Percentiles rank a stretch among this genome's conserved stretches.
Evolutionary conservation across 2,113 vertebrate genomes (phyloP).

Genomic region (Gila orcuttii): DNA sequence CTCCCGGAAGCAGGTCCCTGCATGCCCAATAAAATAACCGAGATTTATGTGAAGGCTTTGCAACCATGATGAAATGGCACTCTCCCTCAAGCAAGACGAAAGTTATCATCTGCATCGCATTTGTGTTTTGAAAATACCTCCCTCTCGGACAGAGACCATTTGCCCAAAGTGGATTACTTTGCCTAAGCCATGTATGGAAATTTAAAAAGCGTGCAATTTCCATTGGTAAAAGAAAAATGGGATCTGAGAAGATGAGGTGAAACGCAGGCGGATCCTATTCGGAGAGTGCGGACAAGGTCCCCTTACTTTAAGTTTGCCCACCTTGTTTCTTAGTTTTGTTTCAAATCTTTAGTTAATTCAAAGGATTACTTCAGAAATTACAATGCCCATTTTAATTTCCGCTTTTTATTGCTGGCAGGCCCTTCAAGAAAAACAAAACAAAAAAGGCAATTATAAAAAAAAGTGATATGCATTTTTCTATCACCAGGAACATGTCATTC

Average conservation of each 20-base stretch:
- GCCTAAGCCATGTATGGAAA: neutral
- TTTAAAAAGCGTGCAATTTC: slow-evolving; percentile 5
- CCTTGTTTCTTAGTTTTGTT: neutral
- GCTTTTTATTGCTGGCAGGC: slow-evolving; percentile 57
- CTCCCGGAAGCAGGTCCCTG: slow-evolving; percentile 50
- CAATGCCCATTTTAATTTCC: slow-evolving; percentile 57
- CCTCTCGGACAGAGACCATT: slow-evolving; percentile 20
- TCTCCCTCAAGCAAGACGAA: slow-evolving; percentile 64
- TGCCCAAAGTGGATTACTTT: slow-evolving; percentile 20
- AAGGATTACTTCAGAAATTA: neutral
- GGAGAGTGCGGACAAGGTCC: neutral
- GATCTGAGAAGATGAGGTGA: neutral
- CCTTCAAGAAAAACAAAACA: neutral
- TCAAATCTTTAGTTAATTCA: too few relatives aligned
- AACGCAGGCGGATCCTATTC: neutral
- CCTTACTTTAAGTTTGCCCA: neutral
- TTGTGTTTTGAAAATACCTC: slow-evolving; percentile 41
- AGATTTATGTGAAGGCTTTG: slow-evolving; percentile 60
- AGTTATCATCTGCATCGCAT: slow-evolving; percentile 46
- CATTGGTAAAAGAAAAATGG: neutral
- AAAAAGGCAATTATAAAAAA: slow-evolving; percentile 19
- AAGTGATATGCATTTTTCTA: slow-evolving; percentile 44
- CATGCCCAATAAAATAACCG: slow-evolving; percentile 61
- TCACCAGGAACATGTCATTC: slow-evolving; percentile 57
- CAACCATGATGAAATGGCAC: slow-evolving; percentile 62